Conservation (phyloP, 2,888 invertebrate genomes). For the Lochmaea crataegi region DNA sequence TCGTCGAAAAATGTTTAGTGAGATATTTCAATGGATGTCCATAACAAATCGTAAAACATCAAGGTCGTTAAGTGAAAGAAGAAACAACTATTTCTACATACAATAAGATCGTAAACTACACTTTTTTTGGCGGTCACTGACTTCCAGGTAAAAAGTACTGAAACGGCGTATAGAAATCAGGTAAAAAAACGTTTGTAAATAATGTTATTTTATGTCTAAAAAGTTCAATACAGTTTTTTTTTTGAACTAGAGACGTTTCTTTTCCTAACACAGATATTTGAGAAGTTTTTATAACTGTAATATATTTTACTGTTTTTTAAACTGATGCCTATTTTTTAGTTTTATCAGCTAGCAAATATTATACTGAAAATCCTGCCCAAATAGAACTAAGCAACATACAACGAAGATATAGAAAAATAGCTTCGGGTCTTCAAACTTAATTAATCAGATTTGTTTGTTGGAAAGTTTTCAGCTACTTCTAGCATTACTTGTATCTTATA, state of each 20-base stretch:
- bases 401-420: too few species aligned
- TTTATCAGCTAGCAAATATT: too few species aligned
- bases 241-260: too few species aligned
- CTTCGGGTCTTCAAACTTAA: too few species aligned
- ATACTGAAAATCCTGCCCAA: too few species aligned
- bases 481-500: too few species aligned
- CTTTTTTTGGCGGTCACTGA: slow-evolving; percentile 54
- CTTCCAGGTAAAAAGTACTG: slow-evolving; percentile 53
- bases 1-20: slow-evolving; percentile 48
- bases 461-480: too few species aligned
- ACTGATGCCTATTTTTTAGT: too few species aligned
- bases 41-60: slow-evolving; percentile 59
- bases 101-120: slow-evolving; percentile 54
- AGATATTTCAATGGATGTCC: slow-evolving; percentile 46
- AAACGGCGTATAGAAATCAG: slow-evolving; percentile 27
- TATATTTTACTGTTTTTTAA: too few species aligned
- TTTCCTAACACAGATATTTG: neutral
- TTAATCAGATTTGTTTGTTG: too few species aligned
- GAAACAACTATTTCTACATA: slow-evolving; percentile 48
- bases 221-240: neutral
- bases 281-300: neutral
- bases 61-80: slow-evolving; percentile 52
- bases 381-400: too few species aligned
- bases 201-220: slow-evolving; percentile 12
- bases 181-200: slow-evolving; percentile 19